Percentiles rank a stretch among this genome's conserved stretches.
phyloP scores from a whole-genome alignment of 2,113 vertebrate species.

The Elgaria multicarinata region DNA sequence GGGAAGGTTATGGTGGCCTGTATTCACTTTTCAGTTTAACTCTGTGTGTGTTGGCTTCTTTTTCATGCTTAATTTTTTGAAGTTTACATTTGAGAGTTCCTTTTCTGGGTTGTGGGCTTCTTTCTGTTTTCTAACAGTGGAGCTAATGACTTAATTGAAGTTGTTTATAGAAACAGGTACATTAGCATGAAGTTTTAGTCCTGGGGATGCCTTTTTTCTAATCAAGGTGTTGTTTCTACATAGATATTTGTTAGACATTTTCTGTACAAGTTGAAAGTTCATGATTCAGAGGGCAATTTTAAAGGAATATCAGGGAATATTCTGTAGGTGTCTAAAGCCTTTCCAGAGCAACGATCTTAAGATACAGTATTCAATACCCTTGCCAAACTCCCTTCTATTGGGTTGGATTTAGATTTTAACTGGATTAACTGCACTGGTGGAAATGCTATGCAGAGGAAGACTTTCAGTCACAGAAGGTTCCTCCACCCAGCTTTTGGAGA shows the following conservation, averaged over 20 bases:
- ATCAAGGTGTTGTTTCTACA: background rate
- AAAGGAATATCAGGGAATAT: background rate
- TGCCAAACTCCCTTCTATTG: background rate
- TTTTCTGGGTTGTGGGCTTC: background rate
- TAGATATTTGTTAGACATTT: background rate
- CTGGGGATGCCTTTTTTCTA: background rate
- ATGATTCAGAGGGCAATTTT: background rate
- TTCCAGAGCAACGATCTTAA: background rate
- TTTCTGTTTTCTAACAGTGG: background rate
- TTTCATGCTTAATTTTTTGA: background rate
- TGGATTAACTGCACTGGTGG: too few species aligned
- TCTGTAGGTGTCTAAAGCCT: background rate
- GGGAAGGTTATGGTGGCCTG: background rate
- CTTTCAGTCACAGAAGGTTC: too few species aligned
- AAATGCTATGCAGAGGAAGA: too few species aligned
- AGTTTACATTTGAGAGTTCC: background rate
- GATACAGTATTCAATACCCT: background rate
- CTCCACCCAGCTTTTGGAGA: too few species aligned
- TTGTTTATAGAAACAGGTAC: background rate
- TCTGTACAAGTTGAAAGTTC: background rate
- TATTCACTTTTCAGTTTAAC: background rate
- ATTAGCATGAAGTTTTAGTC: background rate
- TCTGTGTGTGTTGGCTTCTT: background rate
- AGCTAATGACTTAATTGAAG: background rate
- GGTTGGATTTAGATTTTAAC: too few species aligned